phyloP scores from a whole-genome alignment of 2,113 vertebrate species.

The Cebidichthys violaceus region DNA sequence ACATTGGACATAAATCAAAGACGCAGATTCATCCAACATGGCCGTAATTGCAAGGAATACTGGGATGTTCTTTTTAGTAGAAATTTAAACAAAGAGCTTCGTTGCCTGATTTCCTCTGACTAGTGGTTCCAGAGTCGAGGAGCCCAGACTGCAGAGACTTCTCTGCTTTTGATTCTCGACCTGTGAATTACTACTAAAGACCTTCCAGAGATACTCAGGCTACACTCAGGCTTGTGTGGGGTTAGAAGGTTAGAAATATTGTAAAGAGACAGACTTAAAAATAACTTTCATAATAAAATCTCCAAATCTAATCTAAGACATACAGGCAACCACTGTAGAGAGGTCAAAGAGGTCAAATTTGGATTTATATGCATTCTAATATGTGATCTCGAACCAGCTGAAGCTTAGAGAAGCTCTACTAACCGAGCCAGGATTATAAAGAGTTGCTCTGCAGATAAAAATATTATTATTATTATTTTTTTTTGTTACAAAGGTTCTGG shows the following conservation, averaged over 20 bases:
- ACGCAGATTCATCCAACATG: background rate
- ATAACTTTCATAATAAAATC: too few species aligned
- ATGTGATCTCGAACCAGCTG: background rate
- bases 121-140: background rate
- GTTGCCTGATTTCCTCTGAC: background rate
- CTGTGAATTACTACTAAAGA: too few species aligned
- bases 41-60: background rate
- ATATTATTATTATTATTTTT: too few species aligned
- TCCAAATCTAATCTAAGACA: background rate
- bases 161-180: too few species aligned
- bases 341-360: background rate
- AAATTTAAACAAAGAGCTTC: background rate
- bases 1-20: background rate
- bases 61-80: background rate
- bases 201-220: too few species aligned
- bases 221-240: background rate
- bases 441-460: too few species aligned
- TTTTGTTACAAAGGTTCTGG: background rate
- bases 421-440: too few species aligned
- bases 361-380: background rate
- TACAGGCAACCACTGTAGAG: background rate
- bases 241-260: too few species aligned
- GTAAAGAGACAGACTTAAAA: too few species aligned
- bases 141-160: too few species aligned
- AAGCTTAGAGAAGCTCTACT: background rate